Evolutionary conservation across 2,888 invertebrate genomes (phyloP).

Genomic region (Netelia inedita): DNA sequence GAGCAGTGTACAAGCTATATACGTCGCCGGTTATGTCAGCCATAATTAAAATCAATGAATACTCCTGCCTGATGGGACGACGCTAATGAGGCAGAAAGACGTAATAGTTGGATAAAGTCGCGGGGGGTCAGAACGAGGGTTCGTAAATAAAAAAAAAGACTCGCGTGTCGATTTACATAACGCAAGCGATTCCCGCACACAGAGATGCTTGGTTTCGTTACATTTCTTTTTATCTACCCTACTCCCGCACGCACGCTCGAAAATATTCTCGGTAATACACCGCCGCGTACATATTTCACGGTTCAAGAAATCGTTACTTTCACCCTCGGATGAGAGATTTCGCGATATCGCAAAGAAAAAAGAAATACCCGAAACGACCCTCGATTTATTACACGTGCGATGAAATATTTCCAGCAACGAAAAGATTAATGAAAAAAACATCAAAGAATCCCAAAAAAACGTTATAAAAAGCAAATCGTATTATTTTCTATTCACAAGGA

Average conservation of each 20-base stretch:
- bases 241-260: constrained; percentile 18
- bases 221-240: background rate
- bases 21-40: background rate
- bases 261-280: background rate
- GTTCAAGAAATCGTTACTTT: constrained; percentile 6
- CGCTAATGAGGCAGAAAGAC: constrained; percentile 41
- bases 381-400: no score
- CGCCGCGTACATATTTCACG: background rate
- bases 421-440: no score
- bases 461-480: no score
- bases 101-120: constrained; percentile 30
- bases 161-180: constrained; percentile 35
- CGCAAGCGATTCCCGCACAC: background rate
- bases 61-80: constrained; percentile 11
- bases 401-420: no score
- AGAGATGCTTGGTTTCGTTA: background rate
- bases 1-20: background rate
- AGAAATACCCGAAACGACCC: background rate
- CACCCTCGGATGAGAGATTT: background rate
- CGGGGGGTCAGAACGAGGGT: constrained; percentile 1
- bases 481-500: no score
- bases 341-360: background rate
- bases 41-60: constrained; percentile 38
- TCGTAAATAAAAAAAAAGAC: constrained; percentile 35
- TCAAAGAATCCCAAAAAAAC: no score